phyloP scores from a whole-genome alignment of 2,797 vertebrate species.

The Chelmon rostratus region DNA sequence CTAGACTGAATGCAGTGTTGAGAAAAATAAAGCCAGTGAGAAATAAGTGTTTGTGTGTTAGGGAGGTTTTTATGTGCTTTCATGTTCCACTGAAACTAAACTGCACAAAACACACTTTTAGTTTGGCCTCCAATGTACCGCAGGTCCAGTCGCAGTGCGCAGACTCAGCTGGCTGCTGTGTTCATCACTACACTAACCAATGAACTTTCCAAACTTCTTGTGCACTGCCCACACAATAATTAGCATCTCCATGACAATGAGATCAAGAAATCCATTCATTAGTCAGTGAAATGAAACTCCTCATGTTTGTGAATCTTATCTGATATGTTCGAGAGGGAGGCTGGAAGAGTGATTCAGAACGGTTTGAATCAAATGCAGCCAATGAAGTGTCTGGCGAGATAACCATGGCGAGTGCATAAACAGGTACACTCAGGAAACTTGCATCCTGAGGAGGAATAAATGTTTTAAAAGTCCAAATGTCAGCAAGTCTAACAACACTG shows the following conservation, averaged over 20 bases:
- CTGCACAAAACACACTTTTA: neutral
- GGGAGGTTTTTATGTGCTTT: neutral
- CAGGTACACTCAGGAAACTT: neutral
- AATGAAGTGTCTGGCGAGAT: neutral
- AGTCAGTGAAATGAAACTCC: conserved; percentile 6
- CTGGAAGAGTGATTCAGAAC: neutral
- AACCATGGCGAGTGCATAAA: neutral
- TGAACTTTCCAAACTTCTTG: neutral
- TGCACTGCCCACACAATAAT: conserved; percentile 4
- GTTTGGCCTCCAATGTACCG: neutral
- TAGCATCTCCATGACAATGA: neutral
- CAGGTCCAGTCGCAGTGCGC: neutral
- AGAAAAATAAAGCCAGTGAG: neutral
- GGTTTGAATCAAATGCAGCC: conserved; percentile 13
- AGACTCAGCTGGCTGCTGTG: too few relatives aligned
- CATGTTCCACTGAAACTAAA: neutral
- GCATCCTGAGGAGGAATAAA: neutral
- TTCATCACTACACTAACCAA: neutral
- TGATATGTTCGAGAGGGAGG: neutral
- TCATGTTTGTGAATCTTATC: conserved; percentile 8
- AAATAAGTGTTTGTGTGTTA: neutral
- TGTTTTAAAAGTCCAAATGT: neutral
- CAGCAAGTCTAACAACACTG: neutral
- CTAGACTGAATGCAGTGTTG: neutral
- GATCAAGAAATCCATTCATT: neutral